Evolutionary conservation across 1,140 invertebrate species (phyloP), one percentile per base, ranked within the genome.

Genomic region (Meloidogyne exigua): DNA sequence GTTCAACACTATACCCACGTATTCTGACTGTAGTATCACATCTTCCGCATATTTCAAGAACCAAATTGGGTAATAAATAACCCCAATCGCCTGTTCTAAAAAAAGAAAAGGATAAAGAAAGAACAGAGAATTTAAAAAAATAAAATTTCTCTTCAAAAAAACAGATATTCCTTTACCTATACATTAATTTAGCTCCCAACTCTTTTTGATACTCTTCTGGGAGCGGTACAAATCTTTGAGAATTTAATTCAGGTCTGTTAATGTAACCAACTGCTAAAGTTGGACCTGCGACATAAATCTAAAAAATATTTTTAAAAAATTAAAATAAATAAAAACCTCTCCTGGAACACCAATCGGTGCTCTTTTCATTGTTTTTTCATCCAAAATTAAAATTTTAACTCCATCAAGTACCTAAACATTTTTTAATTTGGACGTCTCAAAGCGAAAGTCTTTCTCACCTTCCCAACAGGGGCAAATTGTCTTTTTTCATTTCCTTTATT

Each of bases 11-110:
- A 81, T 90, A 90, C 1, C 90, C 90, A 42, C 90, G 82, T 57
- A 90, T 89, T 82, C 90, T 89, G 10, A 90, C 90, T 88, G 90
- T 89, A 25, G 89, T 88, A 77, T 90, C 90, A 82, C 89, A 89
- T 11, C 90, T 84, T 3, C 90, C 90, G 81, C 89, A 89, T 21
- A 90, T 89, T 75, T 90, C 90, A 25, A 90, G 84, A 74, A 83
- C 87, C 1, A 88, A 88, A 79, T 90, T 89, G 25, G 85, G 83
- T 62, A 89, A 81, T 77, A 90, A 81, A 81, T 90, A 90, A 9
- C 89, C 90, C 80, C 80, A 81, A 77, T 81, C 80, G 32, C 77
- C 77, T 21, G 77, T 79, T 18, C 77, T 26, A 4, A n/a, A 21
- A 68, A 49, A 49, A n/a, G 2, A n/a, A 57, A 44, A 44, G 9